A percentile compares a stretch with the other conserved stretches of the same genome.
These are phyloP conservation scores for Capreolus pygargus DNA, from an alignment of 2,113 vertebrate genomes.

Conservation along the genomic window DNA sequence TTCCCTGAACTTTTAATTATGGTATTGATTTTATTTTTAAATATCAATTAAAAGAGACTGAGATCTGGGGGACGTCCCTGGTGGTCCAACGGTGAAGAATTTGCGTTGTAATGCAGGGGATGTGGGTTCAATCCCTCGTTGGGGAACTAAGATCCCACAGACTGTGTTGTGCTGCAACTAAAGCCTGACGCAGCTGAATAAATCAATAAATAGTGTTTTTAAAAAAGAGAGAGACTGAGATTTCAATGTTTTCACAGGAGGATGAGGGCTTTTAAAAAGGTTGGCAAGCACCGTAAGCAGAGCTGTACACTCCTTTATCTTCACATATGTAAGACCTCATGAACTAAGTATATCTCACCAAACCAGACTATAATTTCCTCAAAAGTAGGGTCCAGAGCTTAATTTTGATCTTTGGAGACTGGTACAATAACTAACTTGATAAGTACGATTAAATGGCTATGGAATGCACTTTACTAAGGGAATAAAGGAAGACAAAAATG, in stretches of 20 bases:
- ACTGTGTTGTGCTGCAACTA: background rate
- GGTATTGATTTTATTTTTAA: background rate
- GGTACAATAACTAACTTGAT: background rate
- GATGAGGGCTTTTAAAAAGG: background rate
- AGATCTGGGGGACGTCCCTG: background rate
- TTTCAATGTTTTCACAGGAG: background rate
- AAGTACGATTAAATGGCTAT: background rate
- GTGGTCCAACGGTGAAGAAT: background rate
- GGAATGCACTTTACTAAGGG: background rate
- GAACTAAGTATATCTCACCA: background rate
- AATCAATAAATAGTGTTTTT: background rate
- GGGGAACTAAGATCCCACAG: background rate
- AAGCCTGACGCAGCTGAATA: background rate
- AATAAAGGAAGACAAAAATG: background rate
- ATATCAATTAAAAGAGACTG: background rate
- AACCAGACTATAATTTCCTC: background rate
- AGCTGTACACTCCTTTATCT: fast-evolving
- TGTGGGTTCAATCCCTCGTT: background rate
- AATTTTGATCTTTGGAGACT: background rate
- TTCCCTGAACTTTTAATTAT: background rate
- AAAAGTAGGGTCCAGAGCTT: background rate
- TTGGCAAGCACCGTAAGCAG: background rate
- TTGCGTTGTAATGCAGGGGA: background rate
- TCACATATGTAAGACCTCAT: background rate
- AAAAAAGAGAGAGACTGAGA: background rate